Percentiles rank a stretch among this genome's conserved stretches.
Evolutionary conservation across 2,113 vertebrate species (phyloP).

Genomic region (Oreocharis arfaki): DNA sequence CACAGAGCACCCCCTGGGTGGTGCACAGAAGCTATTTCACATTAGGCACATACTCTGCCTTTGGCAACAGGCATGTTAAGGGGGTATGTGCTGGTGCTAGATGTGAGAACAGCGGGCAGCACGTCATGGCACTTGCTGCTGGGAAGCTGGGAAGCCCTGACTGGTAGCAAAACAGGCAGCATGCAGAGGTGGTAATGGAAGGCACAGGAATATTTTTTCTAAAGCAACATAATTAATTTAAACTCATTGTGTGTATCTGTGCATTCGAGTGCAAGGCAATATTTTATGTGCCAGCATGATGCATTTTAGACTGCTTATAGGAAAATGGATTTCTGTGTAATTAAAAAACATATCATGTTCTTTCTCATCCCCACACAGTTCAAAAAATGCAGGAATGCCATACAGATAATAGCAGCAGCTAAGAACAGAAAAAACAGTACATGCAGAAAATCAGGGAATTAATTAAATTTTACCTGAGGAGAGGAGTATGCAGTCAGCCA

Average conservation of each 20-base stretch:
- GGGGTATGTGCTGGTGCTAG: background rate
- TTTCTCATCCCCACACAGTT: background rate
- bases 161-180: constrained; percentile 14
- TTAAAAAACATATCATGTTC: background rate
- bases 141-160: constrained; percentile 12
- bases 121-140: constrained; percentile 5
- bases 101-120: constrained; percentile 37
- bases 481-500: background rate
- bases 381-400: background rate
- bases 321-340: constrained; percentile 3
- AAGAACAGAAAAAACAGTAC: background rate
- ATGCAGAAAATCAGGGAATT: background rate
- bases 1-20: constrained; percentile 10
- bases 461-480: constrained; percentile 2
- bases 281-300: constrained; percentile 17
- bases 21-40: constrained; percentile 27
- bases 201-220: background rate
- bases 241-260: background rate
- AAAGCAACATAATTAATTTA: constrained; percentile 27
- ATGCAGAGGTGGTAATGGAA: constrained; percentile 28
- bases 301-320: background rate
- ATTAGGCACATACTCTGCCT: constrained; percentile 16
- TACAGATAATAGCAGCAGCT: background rate
- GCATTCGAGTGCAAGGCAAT: background rate
- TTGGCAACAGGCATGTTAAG: constrained; percentile 21